A percentile compares a stretch with the other conserved stretches of the same genome.
Conservation (phyloP, 64 coral and sea anemone genomes). For the Actinia equina region DNA sequence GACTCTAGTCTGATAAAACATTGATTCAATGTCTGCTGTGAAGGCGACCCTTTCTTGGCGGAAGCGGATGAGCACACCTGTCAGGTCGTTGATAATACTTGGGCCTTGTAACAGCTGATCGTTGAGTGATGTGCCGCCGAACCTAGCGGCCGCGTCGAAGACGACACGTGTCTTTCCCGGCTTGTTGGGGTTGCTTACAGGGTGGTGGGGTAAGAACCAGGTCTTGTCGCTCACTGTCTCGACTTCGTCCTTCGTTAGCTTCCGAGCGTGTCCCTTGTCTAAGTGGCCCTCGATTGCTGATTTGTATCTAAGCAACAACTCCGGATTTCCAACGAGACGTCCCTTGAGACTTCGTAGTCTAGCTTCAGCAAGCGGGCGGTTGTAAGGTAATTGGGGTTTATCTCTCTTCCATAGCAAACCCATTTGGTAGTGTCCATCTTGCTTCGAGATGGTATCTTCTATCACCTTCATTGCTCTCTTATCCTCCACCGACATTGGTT, state of each 20-base stretch:
- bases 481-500: slow-evolving; percentile 34
- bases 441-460: slow-evolving; percentile 10
- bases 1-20: no score
- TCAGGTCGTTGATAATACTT: slow-evolving; percentile 6
- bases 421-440: slow-evolving; percentile 39
- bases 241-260: no score
- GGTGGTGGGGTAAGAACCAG: no score
- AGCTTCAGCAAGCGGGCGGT: slow-evolving; percentile 28
- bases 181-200: no score
- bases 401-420: slow-evolving; percentile 26
- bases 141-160: slow-evolving; percentile 23
- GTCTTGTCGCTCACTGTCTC: no score
- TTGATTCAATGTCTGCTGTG: background rate
- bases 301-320: no score
- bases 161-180: no score
- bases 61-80: slow-evolving; percentile 19
- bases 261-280: no score
- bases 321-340: no score
- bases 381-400: slow-evolving; percentile 29
- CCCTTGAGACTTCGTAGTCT: no score
- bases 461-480: slow-evolving; percentile 14
- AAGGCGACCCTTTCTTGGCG: no score
- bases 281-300: no score
- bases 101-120: slow-evolving; percentile 13
- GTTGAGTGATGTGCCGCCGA: slow-evolving; percentile 23